These are phyloP conservation scores for Babylonia areolata DNA, from an alignment of 1,140 invertebrate species.

Conservation along the genomic window DNA sequence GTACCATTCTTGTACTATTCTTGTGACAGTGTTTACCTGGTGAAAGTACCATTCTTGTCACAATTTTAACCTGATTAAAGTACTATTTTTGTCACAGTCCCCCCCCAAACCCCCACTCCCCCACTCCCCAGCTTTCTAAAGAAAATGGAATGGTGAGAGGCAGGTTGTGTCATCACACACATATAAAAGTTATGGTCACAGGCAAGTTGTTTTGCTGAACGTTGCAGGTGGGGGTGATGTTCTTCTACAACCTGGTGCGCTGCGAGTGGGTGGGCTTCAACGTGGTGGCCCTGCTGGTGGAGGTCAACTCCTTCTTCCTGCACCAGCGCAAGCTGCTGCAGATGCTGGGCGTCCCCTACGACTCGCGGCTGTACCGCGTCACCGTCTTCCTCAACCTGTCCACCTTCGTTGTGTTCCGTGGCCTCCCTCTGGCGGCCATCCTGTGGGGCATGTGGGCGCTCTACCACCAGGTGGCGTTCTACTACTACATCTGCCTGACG, in stretches of 20 bases:
- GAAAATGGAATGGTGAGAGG: too few relatives aligned
- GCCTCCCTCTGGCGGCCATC: conserved; percentile 57
- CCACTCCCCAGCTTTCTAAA: too few relatives aligned
- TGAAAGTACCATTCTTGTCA: too few relatives aligned
- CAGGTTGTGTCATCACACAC: too few relatives aligned
- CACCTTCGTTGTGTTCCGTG: conserved; percentile 65
- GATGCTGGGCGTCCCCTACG: conserved; percentile 59
- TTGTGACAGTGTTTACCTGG: too few relatives aligned
- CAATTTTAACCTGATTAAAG: too few relatives aligned
- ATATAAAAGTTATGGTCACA: too few relatives aligned
- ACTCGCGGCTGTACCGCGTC: conserved; percentile 64
- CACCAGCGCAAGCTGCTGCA: conserved; percentile 71
- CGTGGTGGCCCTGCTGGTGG: conserved; percentile 65
- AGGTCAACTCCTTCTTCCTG: conserved; percentile 73
- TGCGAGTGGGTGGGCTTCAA: conserved; percentile 68
- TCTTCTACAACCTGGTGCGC: conserved; percentile 67
- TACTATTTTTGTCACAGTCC: too few relatives aligned
- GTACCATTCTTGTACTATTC: too few relatives aligned
- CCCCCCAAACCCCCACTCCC: too few relatives aligned
- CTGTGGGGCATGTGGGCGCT: conserved; percentile 45
- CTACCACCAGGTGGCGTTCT: conserved; percentile 57
- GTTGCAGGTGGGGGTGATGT: conserved; percentile 70
- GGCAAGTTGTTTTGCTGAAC: too few relatives aligned
- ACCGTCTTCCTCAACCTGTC: conserved; percentile 61
- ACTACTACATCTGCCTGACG: conserved; percentile 55